These are phyloP conservation scores for Rhinoptilus africanus DNA, from an alignment of 2,113 vertebrate species.

Conservation along the genomic window DNA sequence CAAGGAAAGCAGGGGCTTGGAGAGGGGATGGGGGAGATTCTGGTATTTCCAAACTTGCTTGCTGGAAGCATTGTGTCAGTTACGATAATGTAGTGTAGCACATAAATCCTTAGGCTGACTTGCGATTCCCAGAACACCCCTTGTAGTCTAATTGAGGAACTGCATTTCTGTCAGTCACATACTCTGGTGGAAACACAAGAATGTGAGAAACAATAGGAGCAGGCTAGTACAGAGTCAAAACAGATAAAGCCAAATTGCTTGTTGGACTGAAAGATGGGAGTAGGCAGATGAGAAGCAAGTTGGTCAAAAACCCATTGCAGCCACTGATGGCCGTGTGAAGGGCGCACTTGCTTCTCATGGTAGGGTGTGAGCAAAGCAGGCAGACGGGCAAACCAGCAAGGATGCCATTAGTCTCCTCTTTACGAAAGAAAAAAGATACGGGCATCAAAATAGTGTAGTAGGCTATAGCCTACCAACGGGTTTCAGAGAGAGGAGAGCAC, in stretches of 20 bases:
- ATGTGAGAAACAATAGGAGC: conserved; percentile 54
- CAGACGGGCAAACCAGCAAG: not conserved
- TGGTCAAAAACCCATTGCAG: not conserved
- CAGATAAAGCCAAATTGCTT: conserved; percentile 35
- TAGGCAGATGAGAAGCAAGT: not conserved
- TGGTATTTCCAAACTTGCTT: conserved; percentile 50
- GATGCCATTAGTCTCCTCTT: not conserved
- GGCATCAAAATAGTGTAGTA: not conserved
- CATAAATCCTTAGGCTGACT: conserved; percentile 21
- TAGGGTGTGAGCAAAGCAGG: not conserved
- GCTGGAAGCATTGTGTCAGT: conserved; percentile 56
- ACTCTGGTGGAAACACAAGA: conserved; percentile 38
- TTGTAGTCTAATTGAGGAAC: conserved; percentile 34
- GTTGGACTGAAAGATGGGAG: conserved; percentile 2
- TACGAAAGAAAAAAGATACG: not conserved
- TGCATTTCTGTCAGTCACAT: conserved; percentile 23
- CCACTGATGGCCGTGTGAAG: not conserved
- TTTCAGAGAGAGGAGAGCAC: not conserved
- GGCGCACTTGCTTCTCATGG: too few relatives aligned
- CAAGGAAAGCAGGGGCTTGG: not conserved
- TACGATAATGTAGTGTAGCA: conserved; percentile 12
- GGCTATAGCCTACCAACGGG: not conserved
- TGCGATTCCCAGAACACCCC: conserved; percentile 16
- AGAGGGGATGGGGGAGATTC: not conserved
- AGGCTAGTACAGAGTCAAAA: conserved; percentile 4